phyloP scores from a whole-genome alignment of 2,888 invertebrate genomes.

The Hirtodrosophila duncani region DNA sequence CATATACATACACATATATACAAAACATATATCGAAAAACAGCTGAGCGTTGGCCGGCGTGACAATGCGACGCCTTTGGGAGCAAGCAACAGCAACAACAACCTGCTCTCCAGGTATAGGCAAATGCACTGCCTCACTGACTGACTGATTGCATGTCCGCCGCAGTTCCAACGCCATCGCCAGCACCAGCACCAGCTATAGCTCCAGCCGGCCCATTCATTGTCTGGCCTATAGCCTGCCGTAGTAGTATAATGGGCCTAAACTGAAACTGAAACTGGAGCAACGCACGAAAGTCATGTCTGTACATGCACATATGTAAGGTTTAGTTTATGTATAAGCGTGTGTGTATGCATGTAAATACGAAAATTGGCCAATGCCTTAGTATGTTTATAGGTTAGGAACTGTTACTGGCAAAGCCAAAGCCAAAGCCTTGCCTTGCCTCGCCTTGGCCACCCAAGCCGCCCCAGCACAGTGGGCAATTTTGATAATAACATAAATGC shows the following conservation, averaged over 20 bases:
- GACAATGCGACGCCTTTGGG: conserved; percentile 59
- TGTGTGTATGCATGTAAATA: conserved; percentile 50
- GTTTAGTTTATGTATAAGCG: conserved; percentile 35
- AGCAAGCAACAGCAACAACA: conserved; percentile 20
- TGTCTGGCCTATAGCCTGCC: conserved; percentile 21
- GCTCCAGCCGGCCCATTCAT: conserved; percentile 15
- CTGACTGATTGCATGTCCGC: conserved; percentile 68
- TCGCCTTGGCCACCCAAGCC: not conserved
- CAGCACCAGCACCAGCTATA: conserved; percentile 24
- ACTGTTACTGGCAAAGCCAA: too few species aligned
- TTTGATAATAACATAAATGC: conserved; percentile 65
- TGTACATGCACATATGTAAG: conserved; percentile 3
- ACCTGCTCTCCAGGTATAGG: conserved; percentile 32
- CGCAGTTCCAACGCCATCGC: conserved; percentile 39
- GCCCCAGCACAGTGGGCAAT: conserved; percentile 30
- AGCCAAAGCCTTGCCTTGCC: conserved; percentile 59
- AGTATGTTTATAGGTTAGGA: conserved; percentile 70
- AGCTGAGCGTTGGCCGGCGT: conserved; percentile 50
- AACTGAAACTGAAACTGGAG: conserved; percentile 64
- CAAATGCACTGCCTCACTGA: conserved; percentile 54
- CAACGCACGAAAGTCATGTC: conserved; percentile 71
- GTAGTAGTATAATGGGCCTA: conserved; percentile 3
- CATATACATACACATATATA: not conserved
- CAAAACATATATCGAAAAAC: too few species aligned
- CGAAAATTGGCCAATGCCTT: conserved; percentile 12